Evolutionary conservation across 2,797 vertebrate genomes (phyloP).

Genomic region (Pipistrellus nathusii): DNA sequence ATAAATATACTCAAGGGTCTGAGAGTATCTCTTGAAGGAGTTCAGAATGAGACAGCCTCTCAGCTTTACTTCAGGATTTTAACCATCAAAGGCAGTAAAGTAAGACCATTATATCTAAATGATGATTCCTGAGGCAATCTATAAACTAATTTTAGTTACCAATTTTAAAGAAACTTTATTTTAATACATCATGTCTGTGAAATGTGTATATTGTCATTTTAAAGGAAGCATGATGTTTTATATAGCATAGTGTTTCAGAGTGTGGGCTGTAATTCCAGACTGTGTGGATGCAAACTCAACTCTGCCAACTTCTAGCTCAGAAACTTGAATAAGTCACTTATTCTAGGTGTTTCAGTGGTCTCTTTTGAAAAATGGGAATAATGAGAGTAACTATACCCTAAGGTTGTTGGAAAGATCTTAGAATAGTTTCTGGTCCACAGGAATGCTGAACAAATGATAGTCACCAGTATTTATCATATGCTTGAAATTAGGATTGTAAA

Average conservation of each 20-base stretch:
- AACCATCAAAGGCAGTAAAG: conserved; percentile 7
- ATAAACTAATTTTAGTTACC: conserved; percentile 18
- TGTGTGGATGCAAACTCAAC: not conserved
- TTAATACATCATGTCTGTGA: conserved; percentile 46
- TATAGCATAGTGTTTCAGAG: not conserved
- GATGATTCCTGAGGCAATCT: not conserved
- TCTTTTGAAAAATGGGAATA: not conserved
- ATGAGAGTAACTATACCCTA: not conserved
- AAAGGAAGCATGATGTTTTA: conserved; percentile 8
- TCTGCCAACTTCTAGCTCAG: not conserved
- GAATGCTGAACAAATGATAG: conserved; percentile 8
- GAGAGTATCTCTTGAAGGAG: conserved; percentile 54
- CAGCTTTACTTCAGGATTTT: conserved; percentile 52
- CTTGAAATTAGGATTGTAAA: conserved; percentile 53
- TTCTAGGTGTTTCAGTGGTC: not conserved
- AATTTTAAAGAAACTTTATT: conserved; percentile 62
- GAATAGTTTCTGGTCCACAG: not conserved
- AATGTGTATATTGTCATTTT: conserved; percentile 17
- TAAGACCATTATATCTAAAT: not conserved
- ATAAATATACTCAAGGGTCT: conserved; percentile 59
- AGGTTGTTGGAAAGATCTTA: conserved; percentile 2
- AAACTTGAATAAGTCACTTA: conserved; percentile 4
- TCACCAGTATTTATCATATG: conserved; percentile 7
- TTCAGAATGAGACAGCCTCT: conserved; percentile 47
- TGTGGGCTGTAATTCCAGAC: not conserved